Evolutionary conservation across 2,797 vertebrate species (phyloP), one percentile per base, ranked within the genome.

Genomic region (Enteromius unitaeniatus): DNA sequence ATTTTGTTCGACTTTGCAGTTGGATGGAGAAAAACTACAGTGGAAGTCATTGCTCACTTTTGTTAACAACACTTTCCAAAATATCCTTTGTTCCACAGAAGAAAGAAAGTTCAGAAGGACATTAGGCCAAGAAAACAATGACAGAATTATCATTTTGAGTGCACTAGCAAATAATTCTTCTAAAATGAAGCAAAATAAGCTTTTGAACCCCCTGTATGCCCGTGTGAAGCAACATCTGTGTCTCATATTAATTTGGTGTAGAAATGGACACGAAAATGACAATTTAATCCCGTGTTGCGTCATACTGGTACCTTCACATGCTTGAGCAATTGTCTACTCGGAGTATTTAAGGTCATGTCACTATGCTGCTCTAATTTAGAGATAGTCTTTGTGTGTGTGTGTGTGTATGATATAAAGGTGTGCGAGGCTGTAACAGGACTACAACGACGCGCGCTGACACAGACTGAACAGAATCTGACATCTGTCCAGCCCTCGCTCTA

Each of bases 381-480:
- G 26, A 9, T 19, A 28, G 17, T 60, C 7, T 82, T 31, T 68
- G 42, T 51, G 15, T 28, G 23, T 11, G 1, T 62, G 60, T 37
- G 37, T 28, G 23, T 15, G 26, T 15, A 3, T 65, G 62, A 55
- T 82, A n/a, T 65, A 17, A 49, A 34, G 6, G 45, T 74, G 65
- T 28, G n/a, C 10, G 3, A 37, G n/a, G 42, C 13, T 77, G 21
- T 64, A 28, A 65, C 26, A 31, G 42, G 13, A 10, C 62, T 58
- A 62, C 3, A 40, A 42, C 53, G 4, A 31, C 49, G 26, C 40
- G 40, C 3, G 23, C 64, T 78, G 23, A 69, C 64, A 81, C 68
- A 77, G 15, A 40, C 69, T 28, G 47, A 55, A 76, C 31, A 42
- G 31, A 70, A n/a, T 23, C 40, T 62, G 79, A 72, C 79, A 72